A percentile compares a stretch with the other conserved stretches of the same genome.
phyloP scores from a whole-genome alignment of 2,113 vertebrate species.

The Hippopotamus amphibius region DNA sequence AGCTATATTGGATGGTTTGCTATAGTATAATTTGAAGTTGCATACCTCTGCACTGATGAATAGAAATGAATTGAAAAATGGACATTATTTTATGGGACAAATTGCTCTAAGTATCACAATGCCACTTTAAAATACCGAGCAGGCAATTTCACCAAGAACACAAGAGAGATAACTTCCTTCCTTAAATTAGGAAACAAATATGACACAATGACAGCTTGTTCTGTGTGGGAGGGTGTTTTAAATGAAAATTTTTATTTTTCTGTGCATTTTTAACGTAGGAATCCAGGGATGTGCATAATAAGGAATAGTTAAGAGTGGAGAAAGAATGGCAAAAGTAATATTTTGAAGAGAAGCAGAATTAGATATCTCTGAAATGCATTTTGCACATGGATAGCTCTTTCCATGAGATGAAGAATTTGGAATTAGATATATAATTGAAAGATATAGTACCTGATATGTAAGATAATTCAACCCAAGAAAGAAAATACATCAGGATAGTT shows the following conservation, averaged over 20 bases:
- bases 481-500: slow-evolving; percentile 22
- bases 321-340: slow-evolving; percentile 61
- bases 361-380: slow-evolving; percentile 64
- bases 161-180: slow-evolving; percentile 64
- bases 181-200: slow-evolving; percentile 80
- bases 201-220: slow-evolving; percentile 75
- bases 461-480: slow-evolving; percentile 10
- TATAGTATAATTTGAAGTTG: slow-evolving; percentile 37
- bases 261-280: slow-evolving; percentile 74
- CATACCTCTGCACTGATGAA: slow-evolving; percentile 28
- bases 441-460: background rate
- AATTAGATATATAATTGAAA: slow-evolving; percentile 39
- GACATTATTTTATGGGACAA: slow-evolving; percentile 49
- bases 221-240: slow-evolving; percentile 80
- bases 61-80: slow-evolving; percentile 43
- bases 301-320: slow-evolving; percentile 63
- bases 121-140: slow-evolving; percentile 52
- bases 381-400: slow-evolving; percentile 49
- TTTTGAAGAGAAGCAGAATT: slow-evolving; percentile 67
- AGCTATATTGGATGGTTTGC: background rate
- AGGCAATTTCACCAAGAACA: slow-evolving; percentile 54
- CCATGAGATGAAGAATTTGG: slow-evolving; percentile 35
- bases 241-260: slow-evolving; percentile 78
- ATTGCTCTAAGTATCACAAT: slow-evolving; percentile 4
- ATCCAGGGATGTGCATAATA: slow-evolving; percentile 73